phyloP scores from a whole-genome alignment of 2,113 vertebrate species.

The Gila orcuttii region DNA sequence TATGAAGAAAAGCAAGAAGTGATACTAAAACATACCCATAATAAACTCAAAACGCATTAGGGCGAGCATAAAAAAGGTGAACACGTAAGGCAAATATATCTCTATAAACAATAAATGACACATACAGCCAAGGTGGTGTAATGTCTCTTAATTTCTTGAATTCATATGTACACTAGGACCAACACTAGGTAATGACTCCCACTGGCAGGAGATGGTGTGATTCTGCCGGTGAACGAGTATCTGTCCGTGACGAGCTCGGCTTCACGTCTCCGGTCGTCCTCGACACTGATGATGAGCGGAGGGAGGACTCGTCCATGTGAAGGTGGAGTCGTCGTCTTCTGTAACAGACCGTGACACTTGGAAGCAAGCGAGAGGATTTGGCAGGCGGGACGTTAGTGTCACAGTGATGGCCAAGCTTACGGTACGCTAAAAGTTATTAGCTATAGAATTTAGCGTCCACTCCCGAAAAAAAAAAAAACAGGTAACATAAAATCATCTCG shows the following conservation, averaged over 20 bases:
- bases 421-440: constrained; percentile 50
- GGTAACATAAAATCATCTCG: constrained; percentile 74
- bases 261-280: too few species aligned
- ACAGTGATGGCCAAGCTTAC: constrained; percentile 32
- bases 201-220: too few species aligned
- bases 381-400: constrained; percentile 14
- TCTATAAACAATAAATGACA: constrained; percentile 72
- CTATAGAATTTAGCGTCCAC: constrained; percentile 66
- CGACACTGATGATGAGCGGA: not conserved
- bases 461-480: constrained; percentile 70
- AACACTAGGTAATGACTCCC: constrained; percentile 16
- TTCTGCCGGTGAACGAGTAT: too few species aligned
- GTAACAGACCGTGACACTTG: constrained; percentile 73
- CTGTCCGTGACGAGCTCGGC: too few species aligned
- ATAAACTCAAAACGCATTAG: constrained; percentile 62
- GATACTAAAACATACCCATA: constrained; percentile 53
- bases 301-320: not conserved
- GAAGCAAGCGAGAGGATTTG: constrained; percentile 63
- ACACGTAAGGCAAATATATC: constrained; percentile 75
- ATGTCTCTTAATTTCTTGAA: constrained; percentile 47
- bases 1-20: constrained; percentile 19
- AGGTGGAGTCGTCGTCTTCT: constrained; percentile 37
- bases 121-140: constrained; percentile 58
- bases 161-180: constrained; percentile 72
- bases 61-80: constrained; percentile 62